Conservation (phyloP, 2,797 vertebrate species). For the Peromyscus nudipes region DNA sequence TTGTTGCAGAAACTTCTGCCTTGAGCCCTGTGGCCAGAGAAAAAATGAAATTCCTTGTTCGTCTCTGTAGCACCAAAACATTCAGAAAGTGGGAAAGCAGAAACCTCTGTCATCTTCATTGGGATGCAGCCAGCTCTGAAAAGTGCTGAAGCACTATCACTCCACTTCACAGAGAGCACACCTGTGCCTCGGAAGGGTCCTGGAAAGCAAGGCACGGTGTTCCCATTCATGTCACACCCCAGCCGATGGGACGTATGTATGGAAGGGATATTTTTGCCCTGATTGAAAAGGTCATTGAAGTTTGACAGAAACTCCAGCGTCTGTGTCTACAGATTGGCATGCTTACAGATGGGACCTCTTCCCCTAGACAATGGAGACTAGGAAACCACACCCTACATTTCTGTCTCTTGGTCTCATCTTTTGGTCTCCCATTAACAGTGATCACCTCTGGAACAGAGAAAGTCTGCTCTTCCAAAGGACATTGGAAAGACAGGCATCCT, state of each 20-base stretch:
- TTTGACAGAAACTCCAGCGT: constrained; percentile 36
- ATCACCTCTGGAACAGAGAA: constrained; percentile 62
- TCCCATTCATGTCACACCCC: not conserved
- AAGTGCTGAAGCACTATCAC: not conserved
- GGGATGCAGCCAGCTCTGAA: not conserved
- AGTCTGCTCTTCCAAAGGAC: constrained; percentile 72
- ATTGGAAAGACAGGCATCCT: constrained; percentile 10
- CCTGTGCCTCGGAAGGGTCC: not conserved
- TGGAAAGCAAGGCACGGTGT: not conserved
- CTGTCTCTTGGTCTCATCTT: constrained; percentile 57
- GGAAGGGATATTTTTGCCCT: not conserved
- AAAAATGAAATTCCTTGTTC: not conserved
- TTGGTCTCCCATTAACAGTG: constrained; percentile 29
- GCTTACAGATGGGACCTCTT: constrained; percentile 29
- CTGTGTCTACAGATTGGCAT: constrained; percentile 52
- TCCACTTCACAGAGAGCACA: not conserved
- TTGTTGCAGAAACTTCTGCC: not conserved
- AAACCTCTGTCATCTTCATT: not conserved
- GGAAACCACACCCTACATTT: not conserved
- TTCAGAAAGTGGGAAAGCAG: not conserved
- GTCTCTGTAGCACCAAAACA: not conserved
- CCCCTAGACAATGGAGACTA: not conserved
- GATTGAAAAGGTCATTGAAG: constrained; percentile 36
- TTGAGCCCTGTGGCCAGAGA: not conserved
- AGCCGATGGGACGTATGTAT: not conserved